Percentiles rank a stretch among this genome's conserved stretches.
phyloP scores from a whole-genome alignment of 1,140 invertebrate genomes.

The Triops cancriformis region DNA sequence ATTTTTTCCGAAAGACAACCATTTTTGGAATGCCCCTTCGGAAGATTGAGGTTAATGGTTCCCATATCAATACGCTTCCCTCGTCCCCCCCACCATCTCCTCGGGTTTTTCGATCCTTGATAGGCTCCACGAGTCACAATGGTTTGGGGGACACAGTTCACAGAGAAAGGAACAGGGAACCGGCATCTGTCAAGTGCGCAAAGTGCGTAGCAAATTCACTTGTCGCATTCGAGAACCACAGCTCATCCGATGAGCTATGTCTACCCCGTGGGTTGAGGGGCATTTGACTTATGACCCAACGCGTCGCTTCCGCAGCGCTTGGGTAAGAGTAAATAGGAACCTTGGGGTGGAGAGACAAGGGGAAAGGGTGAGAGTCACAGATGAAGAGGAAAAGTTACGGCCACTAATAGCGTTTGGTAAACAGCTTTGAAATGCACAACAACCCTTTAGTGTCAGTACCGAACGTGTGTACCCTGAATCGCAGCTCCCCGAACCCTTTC shows the following conservation, averaged over 20 bases:
- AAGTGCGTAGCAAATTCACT: conserved; percentile 4
- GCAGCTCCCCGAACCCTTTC: not conserved
- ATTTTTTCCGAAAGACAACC: not conserved
- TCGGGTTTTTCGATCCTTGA: not conserved
- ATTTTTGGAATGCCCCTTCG: not conserved
- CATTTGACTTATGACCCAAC: conserved; percentile 3
- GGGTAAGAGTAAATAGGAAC: not conserved
- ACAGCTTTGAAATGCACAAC: not conserved
- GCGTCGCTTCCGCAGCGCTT: not conserved
- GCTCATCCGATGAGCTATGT: conserved; percentile 5
- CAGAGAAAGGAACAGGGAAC: not conserved
- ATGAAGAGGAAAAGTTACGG: not conserved
- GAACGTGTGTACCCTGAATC: not conserved
- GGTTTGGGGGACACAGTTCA: not conserved
- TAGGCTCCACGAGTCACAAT: not conserved
- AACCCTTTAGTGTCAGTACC: not conserved
- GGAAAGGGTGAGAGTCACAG: not conserved
- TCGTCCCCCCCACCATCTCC: not conserved
- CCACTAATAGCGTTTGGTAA: not conserved
- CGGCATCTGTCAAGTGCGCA: conserved; percentile 3
- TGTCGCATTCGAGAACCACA: not conserved
- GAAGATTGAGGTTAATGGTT: not conserved
- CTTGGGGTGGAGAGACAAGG: not conserved
- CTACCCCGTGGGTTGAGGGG: not conserved
- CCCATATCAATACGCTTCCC: not conserved